Base-by-base conservation (phyloP, 92 coral and sea anemone species). In the Epizoanthus stellaris region DNA sequence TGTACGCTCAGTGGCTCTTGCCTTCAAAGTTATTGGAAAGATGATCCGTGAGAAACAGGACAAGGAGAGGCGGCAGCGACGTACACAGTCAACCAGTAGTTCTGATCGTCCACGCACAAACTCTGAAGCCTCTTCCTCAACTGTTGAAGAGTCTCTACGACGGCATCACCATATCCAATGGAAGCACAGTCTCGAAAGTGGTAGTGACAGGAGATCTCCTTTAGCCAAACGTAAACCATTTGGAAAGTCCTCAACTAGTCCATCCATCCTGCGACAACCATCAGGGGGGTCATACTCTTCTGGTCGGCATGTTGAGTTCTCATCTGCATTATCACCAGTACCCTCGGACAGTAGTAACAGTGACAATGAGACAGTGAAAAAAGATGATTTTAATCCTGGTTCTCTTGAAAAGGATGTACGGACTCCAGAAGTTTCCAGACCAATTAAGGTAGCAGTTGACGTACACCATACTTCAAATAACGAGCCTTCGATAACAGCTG, bases 311-410 rank as follows among this genome's bases (percentile, higher is more conserved):
- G 95, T 95, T 42, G 98, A 96, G 90, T 96, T 96, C 73, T 90
- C 98, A 7, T 79, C 83, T 12, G 95, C 98, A 7, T 83, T 96
- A 63, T 96, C 98, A 0, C 98, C 98, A 2, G 98, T 96, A 1
- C 98, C 98, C 2, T 96, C 98, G 8, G 95, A 96, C 77, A 94
- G 94, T 43, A 96, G 98, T 75, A 95, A 90, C 68, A 91, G 90
- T 52, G 98, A 94, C 34, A 67, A 58, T 13, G 83, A 79, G 65
- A 45, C 47, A 21, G 43, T 30, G 43, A 11, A 79, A 40, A 21
- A 21, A 20, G 70, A 62, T 12, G 56, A 1, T 9, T 9, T 52
- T 52, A 52, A 52, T 52, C 56, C 56, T 10, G 56, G 56, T 52
- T 52, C 56, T 52, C 56, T 52, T 52, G 56, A 52, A 9, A 16